Conservation (phyloP, 2,113 vertebrate genomes). For the Trachemys scripta region DNA sequence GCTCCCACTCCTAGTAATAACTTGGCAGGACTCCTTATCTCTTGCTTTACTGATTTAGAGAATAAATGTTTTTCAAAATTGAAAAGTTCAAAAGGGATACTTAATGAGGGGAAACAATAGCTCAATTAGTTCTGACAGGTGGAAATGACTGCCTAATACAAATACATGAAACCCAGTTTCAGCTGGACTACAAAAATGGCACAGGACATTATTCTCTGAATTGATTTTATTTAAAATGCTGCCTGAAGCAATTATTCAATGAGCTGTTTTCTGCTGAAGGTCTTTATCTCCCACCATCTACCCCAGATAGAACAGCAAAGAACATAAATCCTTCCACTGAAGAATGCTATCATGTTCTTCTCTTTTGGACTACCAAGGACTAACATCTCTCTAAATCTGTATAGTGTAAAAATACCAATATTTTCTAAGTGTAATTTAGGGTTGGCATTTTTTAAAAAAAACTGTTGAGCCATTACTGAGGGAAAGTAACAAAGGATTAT, state of each 20-base stretch:
- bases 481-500: fast-evolving
- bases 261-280: background rate
- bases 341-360: background rate
- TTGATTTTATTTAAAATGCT: background rate
- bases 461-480: background rate
- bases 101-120: background rate
- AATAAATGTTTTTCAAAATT: background rate
- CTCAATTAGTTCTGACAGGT: background rate
- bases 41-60: background rate
- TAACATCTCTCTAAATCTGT: background rate
- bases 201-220: background rate
- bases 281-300: background rate
- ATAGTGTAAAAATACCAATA: background rate
- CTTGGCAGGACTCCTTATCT: background rate
- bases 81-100: background rate
- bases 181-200: background rate
- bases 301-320: background rate
- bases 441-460: background rate
- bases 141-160: background rate
- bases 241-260: background rate
- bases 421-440: background rate
- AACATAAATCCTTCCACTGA: background rate
- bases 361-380: background rate
- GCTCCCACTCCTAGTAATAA: background rate
- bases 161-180: background rate